These are phyloP conservation scores for Solea senegalensis DNA, from an alignment of 2,113 vertebrate genomes.

Conservation along the genomic window DNA sequence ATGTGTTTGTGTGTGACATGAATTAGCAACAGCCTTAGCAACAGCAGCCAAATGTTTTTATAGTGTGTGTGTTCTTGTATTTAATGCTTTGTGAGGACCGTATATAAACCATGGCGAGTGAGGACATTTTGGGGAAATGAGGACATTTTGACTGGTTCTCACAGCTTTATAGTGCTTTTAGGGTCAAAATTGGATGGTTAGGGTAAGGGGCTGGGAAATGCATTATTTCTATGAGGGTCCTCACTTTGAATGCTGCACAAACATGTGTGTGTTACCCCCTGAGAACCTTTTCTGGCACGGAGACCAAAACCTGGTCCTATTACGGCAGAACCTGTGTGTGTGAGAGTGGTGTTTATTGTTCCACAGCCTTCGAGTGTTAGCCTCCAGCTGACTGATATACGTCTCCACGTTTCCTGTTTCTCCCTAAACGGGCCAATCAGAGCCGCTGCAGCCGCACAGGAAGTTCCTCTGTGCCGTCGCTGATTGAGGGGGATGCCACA, in stretches of 20 bases:
- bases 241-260: too few species aligned
- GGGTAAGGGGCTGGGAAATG: too few species aligned
- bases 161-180: too few species aligned
- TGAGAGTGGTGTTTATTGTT: conserved; percentile 65
- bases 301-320: too few species aligned
- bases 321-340: conserved; percentile 4
- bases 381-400: conserved; percentile 73
- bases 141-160: too few species aligned
- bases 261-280: conserved; percentile 1
- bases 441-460: conserved; percentile 38
- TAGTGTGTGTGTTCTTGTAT: conserved; percentile 15
- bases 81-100: neutral
- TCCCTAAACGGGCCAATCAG: conserved; percentile 47
- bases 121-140: too few species aligned
- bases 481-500: conserved; percentile 73
- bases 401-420: conserved; percentile 65
- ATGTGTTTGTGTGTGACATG: conserved; percentile 20
- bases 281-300: too few species aligned
- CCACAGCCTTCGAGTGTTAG: conserved; percentile 48
- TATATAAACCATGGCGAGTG: too few species aligned
- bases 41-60: conserved; percentile 47
- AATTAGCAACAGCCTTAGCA: conserved; percentile 11
- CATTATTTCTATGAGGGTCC: too few species aligned
- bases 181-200: too few species aligned
- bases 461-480: conserved; percentile 38